phyloP scores from a whole-genome alignment of 92 coral and sea anemone species.

The Epizoanthus scotinus region DNA sequence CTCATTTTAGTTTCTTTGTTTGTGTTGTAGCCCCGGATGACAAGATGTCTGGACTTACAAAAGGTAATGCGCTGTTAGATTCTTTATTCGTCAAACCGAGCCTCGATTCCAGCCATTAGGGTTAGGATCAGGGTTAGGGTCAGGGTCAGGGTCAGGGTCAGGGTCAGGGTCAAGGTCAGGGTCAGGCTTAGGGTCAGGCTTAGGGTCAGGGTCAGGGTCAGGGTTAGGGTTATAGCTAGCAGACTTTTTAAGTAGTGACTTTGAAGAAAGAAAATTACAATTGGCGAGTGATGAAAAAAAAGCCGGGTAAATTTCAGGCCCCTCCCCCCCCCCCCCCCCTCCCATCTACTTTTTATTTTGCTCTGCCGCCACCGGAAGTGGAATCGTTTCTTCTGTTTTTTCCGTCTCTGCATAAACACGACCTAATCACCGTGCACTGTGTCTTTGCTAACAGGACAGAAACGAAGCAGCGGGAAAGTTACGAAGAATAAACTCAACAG shows the following conservation, averaged over 20 bases:
- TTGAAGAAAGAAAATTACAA: too few species aligned
- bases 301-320: too few species aligned
- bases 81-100: too few species aligned
- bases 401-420: neutral
- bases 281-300: too few species aligned
- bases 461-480: slow-evolving; percentile 5
- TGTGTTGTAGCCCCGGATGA: slow-evolving; percentile 2
- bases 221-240: too few species aligned
- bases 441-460: slow-evolving; percentile 26
- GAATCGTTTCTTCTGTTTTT: too few species aligned
- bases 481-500: slow-evolving; percentile 38
- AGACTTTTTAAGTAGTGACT: too few species aligned
- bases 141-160: too few species aligned
- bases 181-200: neutral
- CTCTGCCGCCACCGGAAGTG: neutral
- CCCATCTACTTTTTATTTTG: neutral
- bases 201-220: too few species aligned
- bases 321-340: too few species aligned
- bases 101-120: neutral
- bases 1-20: neutral
- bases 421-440: neutral
- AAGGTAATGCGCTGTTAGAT: neutral
- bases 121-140: neutral
- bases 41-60: slow-evolving; percentile 11
- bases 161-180: too few species aligned